Percentiles rank a stretch among this genome's conserved stretches.
Conservation (phyloP, 1,140 invertebrate species). For the Drosophila hydei region DNA sequence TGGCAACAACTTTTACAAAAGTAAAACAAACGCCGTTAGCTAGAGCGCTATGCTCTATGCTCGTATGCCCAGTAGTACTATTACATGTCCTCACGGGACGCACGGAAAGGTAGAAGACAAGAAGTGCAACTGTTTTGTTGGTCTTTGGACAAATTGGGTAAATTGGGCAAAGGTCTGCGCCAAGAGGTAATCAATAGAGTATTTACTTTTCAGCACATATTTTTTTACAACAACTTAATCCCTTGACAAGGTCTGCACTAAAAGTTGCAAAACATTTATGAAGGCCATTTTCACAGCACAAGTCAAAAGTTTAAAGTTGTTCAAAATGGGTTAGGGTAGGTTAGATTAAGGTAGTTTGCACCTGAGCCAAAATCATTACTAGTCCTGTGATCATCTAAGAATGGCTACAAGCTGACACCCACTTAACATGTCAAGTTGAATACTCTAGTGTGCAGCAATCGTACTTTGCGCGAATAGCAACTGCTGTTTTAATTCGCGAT, state of each 20-base stretch:
- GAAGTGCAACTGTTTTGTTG: conserved; percentile 56
- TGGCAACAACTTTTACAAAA: conserved; percentile 67
- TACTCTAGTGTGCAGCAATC: too few relatives aligned
- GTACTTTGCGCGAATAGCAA: conserved; percentile 3
- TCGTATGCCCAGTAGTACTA: conserved; percentile 61
- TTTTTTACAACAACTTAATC: conserved; percentile 64
- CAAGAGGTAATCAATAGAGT: conserved; percentile 59
- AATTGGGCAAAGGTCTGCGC: conserved; percentile 13
- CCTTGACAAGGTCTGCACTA: conserved; percentile 50
- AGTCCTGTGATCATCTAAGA: too few relatives aligned
- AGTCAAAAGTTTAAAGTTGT: conserved; percentile 51
- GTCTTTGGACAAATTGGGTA: conserved; percentile 55
- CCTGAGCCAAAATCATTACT: too few relatives aligned
- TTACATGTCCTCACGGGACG: conserved; percentile 71
- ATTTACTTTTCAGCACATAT: conserved; percentile 41
- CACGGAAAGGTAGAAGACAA: conserved; percentile 23
- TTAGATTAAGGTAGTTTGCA: neutral
- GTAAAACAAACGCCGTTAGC: conserved; percentile 70
- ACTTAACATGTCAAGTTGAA: too few relatives aligned
- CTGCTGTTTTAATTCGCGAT: conserved; percentile 41
- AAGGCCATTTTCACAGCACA: conserved; percentile 40
- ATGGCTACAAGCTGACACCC: too few relatives aligned
- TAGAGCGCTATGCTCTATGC: conserved; percentile 25
- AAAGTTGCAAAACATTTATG: conserved; percentile 61
- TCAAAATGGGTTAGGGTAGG: neutral